Evolutionary conservation across 2,113 vertebrate species (phyloP).

Genomic region (Cygnus buccinator): DNA sequence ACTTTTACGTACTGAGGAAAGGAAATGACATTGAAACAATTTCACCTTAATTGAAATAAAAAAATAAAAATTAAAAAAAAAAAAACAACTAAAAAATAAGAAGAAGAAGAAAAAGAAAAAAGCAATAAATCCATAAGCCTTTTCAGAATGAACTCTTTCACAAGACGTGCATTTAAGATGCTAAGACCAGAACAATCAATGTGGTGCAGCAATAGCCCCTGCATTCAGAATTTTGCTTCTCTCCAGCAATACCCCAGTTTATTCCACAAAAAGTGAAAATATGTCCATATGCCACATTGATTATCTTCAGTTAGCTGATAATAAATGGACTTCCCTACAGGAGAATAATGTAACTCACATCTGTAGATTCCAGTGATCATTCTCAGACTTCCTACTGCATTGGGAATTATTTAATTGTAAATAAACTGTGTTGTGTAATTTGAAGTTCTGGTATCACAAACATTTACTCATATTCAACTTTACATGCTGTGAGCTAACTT

Average conservation of each 20-base stretch:
- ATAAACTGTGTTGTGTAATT: background rate
- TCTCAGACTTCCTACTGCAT: background rate
- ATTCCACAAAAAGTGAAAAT: background rate
- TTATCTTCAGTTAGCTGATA: background rate
- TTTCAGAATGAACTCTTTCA: too few species aligned
- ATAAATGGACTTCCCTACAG: background rate
- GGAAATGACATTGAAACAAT: background rate
- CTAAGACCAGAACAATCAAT: background rate
- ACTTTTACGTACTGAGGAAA: background rate
- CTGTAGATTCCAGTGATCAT: background rate
- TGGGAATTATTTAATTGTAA: background rate
- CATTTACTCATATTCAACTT: background rate
- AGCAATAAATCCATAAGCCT: too few species aligned
- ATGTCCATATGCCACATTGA: fast-evolving
- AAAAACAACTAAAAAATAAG: too few species aligned
- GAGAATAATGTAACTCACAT: background rate
- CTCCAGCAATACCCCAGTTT: background rate
- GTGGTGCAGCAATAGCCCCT: fast-evolving
- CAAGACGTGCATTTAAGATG: background rate
- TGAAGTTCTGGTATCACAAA: too few species aligned
- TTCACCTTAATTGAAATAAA: background rate
- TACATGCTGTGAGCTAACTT: fast-evolving
- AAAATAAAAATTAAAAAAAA: too few species aligned
- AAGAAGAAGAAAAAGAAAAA: background rate
- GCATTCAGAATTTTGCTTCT: background rate